Evolutionary conservation across 1,140 invertebrate genomes (phyloP), one percentile per base, ranked within the genome.

Genomic region (Cotesia glomerata): DNA sequence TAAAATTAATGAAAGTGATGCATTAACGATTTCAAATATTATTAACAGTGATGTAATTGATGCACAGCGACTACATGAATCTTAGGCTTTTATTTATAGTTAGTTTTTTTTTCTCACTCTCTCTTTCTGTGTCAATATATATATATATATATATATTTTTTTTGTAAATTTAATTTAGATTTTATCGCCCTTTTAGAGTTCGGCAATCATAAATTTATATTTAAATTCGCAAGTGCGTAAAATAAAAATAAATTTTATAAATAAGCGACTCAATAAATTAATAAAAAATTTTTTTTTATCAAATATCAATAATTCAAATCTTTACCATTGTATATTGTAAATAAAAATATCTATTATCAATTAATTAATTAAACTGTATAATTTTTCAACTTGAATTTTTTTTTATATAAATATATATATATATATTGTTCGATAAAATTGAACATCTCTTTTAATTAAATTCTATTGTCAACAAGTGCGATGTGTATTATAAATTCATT

Each of bases 381-480:
- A 26, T 62, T 62, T 18, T 16, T 58, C 18, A 14, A 49, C 36
- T 45, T 26, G 26, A 26, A 26, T 26, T 26, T 26, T 45, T 11
- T 45, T n/a, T n/a, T n/a, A n/a, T n/a, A n/a, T n/a, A n/a, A n/a
- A n/a, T n/a, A 11, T 45, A 45, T 45, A 45, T 45, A 8, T 45
- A 45, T 26, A 26, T 26, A 45, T 45, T 45, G 11, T 45, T n/a
- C 16, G 52, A 14, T 54, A 54, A 14, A n/a, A 54, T 54, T 54
- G 16, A 45, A 49, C 32, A 59, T 69, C 39, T 45, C 71, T 52
- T 67, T 76, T 69, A 71, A 35, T 66, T 71, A 54, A 3, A 77
- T 76, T 77, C 81, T 84, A 84, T 84, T 84, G 82, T 84, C 82
- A 74, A 82, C 80, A 72, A 75, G 81, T 80, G 77, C 71, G 79